Percentiles rank a stretch among this genome's conserved stretches.
Conservation (phyloP, 1,140 invertebrate genomes). For the Druon quercuslanigerum region DNA sequence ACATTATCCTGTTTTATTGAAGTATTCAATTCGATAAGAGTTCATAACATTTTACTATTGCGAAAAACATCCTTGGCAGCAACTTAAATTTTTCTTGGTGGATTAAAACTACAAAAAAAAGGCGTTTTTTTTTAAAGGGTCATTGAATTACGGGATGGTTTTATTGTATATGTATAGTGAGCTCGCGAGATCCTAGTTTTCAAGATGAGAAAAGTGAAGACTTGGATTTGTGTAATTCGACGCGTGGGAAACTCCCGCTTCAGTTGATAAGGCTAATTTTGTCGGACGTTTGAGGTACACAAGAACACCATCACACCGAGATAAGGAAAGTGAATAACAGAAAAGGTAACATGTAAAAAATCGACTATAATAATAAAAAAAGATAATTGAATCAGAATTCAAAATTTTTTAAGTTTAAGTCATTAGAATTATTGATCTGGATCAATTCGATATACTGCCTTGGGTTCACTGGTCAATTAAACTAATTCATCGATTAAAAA, state of each 20-base stretch:
- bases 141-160: conserved; percentile 18
- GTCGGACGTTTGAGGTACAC: conserved; percentile 40
- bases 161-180: conserved; percentile 37
- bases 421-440: too few species aligned
- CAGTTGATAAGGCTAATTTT: conserved; percentile 44
- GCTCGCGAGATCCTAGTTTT: conserved; percentile 45
- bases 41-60: neutral
- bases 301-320: conserved; percentile 13
- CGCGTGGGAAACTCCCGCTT: conserved; percentile 55
- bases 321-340: conserved; percentile 50
- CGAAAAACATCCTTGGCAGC: neutral
- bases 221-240: conserved; percentile 58
- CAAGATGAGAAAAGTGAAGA: conserved; percentile 36
- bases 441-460: too few species aligned
- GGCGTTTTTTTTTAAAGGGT: conserved; percentile 17
- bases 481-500: too few species aligned
- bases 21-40: too few species aligned
- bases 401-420: too few species aligned
- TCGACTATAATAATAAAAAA: neutral
- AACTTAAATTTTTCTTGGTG: neutral
- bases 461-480: too few species aligned
- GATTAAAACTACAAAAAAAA: conserved; percentile 19
- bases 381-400: too few species aligned
- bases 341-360: conserved; percentile 26
- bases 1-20: too few species aligned